phyloP scores from a whole-genome alignment of 2,113 vertebrate species.

The Dasyurus viverrinus region DNA sequence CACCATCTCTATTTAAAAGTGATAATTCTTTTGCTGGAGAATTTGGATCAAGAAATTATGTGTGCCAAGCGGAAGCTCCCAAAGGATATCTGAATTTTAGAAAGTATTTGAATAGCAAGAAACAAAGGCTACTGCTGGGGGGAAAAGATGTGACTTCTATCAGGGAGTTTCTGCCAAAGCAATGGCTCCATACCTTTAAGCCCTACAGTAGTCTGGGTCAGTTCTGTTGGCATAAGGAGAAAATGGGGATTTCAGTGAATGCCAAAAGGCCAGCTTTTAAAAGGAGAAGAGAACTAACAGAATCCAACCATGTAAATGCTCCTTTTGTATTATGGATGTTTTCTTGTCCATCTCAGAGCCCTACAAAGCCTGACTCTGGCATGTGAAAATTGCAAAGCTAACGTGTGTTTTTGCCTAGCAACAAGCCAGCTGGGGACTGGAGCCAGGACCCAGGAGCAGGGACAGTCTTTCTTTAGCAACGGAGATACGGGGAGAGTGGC shows the following conservation, averaged over 20 bases:
- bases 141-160: too few relatives aligned
- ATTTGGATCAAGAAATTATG: neutral
- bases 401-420: conserved; percentile 76
- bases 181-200: neutral
- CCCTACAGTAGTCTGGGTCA: neutral
- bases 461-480: conserved; percentile 10
- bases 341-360: conserved; percentile 51
- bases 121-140: too few relatives aligned
- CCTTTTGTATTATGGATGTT: conserved; percentile 52
- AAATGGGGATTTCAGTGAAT: conserved; percentile 8
- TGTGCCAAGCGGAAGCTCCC: neutral
- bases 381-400: neutral
- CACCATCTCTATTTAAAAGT: neutral
- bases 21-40: neutral
- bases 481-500: neutral
- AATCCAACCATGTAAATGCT: conserved; percentile 22
- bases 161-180: neutral
- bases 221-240: neutral
- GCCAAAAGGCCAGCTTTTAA: conserved; percentile 23
- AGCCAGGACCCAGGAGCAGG: conserved; percentile 41
- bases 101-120: neutral
- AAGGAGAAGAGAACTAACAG: neutral
- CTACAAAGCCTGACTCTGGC: conserved; percentile 47
- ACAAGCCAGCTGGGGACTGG: conserved; percentile 48
- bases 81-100: neutral